Conservation (phyloP, 1,140 invertebrate genomes). For the Leptonema lineaticorne region DNA sequence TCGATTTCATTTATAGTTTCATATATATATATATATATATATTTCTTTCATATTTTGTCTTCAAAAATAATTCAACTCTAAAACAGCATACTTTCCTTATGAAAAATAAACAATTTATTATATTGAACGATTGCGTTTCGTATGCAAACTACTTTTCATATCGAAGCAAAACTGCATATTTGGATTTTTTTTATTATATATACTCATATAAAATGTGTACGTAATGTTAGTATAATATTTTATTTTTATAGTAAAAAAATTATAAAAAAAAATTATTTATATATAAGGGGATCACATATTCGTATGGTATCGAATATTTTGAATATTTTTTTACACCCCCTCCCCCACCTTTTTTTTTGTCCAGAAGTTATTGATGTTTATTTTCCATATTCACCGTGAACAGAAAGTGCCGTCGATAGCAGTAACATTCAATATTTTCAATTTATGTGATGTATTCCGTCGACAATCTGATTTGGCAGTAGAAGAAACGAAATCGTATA, state of each 20-base stretch:
- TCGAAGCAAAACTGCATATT: constrained; percentile 12
- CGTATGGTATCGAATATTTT: too few species aligned
- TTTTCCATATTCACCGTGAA: constrained; percentile 39
- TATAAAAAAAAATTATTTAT: too few species aligned
- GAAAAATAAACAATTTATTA: too few species aligned
- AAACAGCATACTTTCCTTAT: too few species aligned
- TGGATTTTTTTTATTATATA: not conserved
- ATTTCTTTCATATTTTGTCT: too few species aligned
- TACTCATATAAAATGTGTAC: too few species aligned
- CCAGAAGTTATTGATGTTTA: constrained; percentile 42
- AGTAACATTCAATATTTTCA: constrained; percentile 39
- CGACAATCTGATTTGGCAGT: constrained; percentile 41
- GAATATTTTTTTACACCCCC: too few species aligned
- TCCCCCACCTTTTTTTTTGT: too few species aligned
- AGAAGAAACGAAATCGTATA: constrained; percentile 33
- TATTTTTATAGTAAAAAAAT: too few species aligned
- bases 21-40: not conserved
- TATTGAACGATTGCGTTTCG: not conserved
- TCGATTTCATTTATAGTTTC: not conserved
- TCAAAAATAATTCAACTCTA: too few species aligned
- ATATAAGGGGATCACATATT: too few species aligned
- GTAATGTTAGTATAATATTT: too few species aligned
- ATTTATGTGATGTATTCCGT: constrained; percentile 41
- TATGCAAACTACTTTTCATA: not conserved
- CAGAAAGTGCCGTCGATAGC: constrained; percentile 34